A percentile compares a stretch with the other conserved stretches of the same genome.
Conservation (phyloP, 92 coral and sea anemone species). For the Phenganax stokvisi region DNA sequence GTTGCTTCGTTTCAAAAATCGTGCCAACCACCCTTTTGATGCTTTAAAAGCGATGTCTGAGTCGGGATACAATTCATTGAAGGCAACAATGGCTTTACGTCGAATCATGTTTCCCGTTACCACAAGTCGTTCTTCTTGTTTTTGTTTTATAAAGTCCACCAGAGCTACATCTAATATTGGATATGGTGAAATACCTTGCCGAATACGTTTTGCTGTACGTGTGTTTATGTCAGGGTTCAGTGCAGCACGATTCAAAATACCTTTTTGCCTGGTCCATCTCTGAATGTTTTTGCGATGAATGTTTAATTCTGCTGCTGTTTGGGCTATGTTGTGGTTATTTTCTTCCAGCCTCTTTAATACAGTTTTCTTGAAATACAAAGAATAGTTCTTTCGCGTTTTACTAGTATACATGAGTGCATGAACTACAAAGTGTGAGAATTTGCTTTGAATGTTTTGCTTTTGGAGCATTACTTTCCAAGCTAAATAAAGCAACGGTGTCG, state of each 20-base stretch:
- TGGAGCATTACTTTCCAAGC: no score
- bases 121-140: constrained; percentile 40
- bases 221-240: constrained; percentile 44
- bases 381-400: constrained; percentile 42
- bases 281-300: constrained; percentile 46
- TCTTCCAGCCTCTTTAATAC: constrained; percentile 44
- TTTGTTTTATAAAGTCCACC: constrained; percentile 42
- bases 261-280: constrained; percentile 33
- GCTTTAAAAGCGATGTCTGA: neutral
- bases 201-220: constrained; percentile 35
- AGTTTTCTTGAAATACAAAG: constrained; percentile 43
- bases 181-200: constrained; percentile 17
- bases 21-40: neutral
- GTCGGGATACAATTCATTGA: constrained; percentile 36
- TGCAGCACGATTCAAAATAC: constrained; percentile 41
- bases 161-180: constrained; percentile 24
- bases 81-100: constrained; percentile 16
- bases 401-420: no score
- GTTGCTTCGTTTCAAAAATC: neutral
- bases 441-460: no score
- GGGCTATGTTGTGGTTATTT: constrained; percentile 45
- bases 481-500: no score
- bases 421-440: no score
- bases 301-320: constrained; percentile 47
- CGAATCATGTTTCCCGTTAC: constrained; percentile 37